Evolutionary conservation across 1,140 invertebrate genomes (phyloP), one percentile per base, ranked within the genome.

Genomic region (Drosophila mojavensis): DNA sequence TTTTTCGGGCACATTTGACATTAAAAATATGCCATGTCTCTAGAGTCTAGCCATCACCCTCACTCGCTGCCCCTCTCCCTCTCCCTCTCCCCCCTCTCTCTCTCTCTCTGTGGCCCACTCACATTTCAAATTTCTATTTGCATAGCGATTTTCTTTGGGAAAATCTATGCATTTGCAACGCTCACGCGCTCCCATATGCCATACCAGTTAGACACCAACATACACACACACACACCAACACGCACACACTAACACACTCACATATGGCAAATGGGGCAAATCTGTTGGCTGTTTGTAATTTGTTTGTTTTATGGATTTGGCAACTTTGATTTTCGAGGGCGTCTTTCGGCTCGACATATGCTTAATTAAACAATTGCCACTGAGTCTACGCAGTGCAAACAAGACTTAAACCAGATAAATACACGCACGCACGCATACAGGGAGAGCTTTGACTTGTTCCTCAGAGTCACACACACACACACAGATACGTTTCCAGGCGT

Each of bases 291-390:
- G 72, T n/a, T 75, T 68, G 84, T 88, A 88, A 88, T 88, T 89
- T 88, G 83, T 88, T 88, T 88, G 63, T 84, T 89, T 89, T 84
- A 78, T 84, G 83, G 83, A 80, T 88, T 88, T 88, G 60, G 51
- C 58, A 62, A 55, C 24, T 66, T 64, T 78, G 60, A 68, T 75
- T 71, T 75, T 45, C 54, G 68, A 75, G 68, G 67, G 75, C 81
- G 56, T 63, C 20, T 45, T 51, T 65, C 24, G 60, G 10, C 45
- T 64, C 67, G 66, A 55, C 60, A 77, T 86, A 88, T 78, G 59
- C 85, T 75, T 86, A 88, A 86, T 86, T 86, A 86, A 86, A 89
- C 73, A 78, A 78, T 74, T 69, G 61, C 71, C 67, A 53, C 17
- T 28, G 53, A 55, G 65, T 43, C 53, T 47, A 55, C 30, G n/a